Conservation (phyloP, 2,888 invertebrate genomes). For the Cephus nigrinus region DNA sequence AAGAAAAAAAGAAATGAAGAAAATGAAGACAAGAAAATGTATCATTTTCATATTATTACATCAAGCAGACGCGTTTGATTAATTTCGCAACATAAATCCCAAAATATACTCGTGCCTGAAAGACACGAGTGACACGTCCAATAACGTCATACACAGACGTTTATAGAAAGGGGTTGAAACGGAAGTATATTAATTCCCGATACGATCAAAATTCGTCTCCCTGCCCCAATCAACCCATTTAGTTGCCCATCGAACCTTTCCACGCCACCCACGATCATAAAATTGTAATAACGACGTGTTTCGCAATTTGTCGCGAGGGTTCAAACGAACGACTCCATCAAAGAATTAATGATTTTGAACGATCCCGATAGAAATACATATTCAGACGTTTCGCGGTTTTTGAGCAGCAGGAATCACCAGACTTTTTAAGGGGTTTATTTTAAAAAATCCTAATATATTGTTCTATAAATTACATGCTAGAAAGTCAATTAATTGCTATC, state of each 20-base stretch:
- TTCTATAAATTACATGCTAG: too few relatives aligned
- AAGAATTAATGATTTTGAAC: background rate
- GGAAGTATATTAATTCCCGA: background rate
- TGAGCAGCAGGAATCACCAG: too few relatives aligned
- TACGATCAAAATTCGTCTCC: background rate
- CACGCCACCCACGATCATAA: background rate
- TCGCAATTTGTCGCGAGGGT: background rate
- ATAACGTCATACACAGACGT: background rate
- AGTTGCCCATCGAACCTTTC: background rate
- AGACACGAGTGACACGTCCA: background rate
- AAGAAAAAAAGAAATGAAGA: too few relatives aligned
- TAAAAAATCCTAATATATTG: too few relatives aligned
- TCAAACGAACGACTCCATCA: background rate
- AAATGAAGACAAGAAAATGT: too few relatives aligned
- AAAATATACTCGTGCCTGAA: background rate
- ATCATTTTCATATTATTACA: background rate
- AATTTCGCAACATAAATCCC: background rate
- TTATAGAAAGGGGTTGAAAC: background rate
- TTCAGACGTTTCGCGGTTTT: too few relatives aligned
- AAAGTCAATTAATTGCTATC: too few relatives aligned
- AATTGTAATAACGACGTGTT: background rate
- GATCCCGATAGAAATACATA: too few relatives aligned
- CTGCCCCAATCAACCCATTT: background rate
- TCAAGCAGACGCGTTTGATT: background rate
- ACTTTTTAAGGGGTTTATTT: too few relatives aligned